Percentiles rank a stretch among this genome's conserved stretches.
Evolutionary conservation across 2,797 vertebrate genomes (phyloP).

Genomic region (Holocentrus rufus): DNA sequence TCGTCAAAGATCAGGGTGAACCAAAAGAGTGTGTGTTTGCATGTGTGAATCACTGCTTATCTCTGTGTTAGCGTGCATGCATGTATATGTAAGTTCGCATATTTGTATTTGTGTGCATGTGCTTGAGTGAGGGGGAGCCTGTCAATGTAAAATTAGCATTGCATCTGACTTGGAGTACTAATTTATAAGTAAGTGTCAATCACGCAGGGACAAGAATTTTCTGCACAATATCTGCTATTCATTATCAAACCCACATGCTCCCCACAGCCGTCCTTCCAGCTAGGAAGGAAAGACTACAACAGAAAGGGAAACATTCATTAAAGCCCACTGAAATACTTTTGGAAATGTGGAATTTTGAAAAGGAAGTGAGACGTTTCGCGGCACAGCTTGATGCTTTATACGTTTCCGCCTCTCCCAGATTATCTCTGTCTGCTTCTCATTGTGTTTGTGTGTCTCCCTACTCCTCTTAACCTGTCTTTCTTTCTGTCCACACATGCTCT

Average conservation of each 20-base stretch:
- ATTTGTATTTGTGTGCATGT: neutral
- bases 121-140: neutral
- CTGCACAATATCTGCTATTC: neutral
- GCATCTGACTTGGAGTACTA: neutral
- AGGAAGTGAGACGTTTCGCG: too few species aligned
- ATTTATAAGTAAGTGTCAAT: neutral
- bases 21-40: neutral
- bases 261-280: too few species aligned
- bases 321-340: neutral
- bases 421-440: too few species aligned
- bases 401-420: too few species aligned
- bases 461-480: neutral
- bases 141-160: neutral
- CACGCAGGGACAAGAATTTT: neutral
- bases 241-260: neutral
- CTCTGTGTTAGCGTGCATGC: neutral
- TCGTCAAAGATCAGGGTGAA: too few species aligned
- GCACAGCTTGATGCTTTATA: neutral
- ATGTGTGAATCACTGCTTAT: neutral
- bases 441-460: neutral
- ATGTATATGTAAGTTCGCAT: neutral
- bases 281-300: neutral
- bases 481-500: neutral
- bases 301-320: slow-evolving; percentile 3
- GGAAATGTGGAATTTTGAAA: neutral